Base-by-base conservation (phyloP, 2,113 vertebrate genomes). In the Tor tambroides region DNA sequence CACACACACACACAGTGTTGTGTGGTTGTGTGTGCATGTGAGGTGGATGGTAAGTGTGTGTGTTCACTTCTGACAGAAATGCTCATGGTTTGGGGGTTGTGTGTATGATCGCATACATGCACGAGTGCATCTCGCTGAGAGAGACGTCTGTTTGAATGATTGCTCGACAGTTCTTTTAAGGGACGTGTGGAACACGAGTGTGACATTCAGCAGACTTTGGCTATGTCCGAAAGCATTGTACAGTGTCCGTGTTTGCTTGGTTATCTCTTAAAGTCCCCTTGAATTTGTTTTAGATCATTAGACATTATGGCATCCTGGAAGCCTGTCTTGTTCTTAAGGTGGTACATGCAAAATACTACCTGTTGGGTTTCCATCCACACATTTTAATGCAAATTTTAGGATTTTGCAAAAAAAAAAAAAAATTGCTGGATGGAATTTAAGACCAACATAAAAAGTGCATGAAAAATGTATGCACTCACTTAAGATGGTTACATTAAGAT, bases 11-110 rank as follows among this genome's bases (percentile, higher is more conserved):
- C 63, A 96, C 91, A 88, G 93, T 95, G 94, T 93, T 94, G 93
- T 94, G 95, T 96, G 92, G 95, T 95, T 93, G 59, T 74, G 41
- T 80, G 74, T 75, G 35, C 14, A n/a, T 81, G 56, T 85, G 35
- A 80, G 84, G 49, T 38, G 67, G 43, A 77, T 61, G 15, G 79
- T 78, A 72, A 54, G 87, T 74, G 67, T 80, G 87, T 69, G 87
- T 81, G 30, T 61, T 65, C 38, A 21, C 41, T 69, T 63, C 65
- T 77, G 43, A 65, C 43, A 32, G 28, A 32, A 67, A 46, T 86
- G 83, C 35, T 54, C 63, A 41, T 72, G 82, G 74, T 46, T 32
- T 11, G 54, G 76, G 84, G 51, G 72, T 28, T n/a, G 71, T 75
- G 69, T 23, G 86, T 23, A 41, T 56, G 67, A 71, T 84, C 30